A percentile compares a stretch with the other conserved stretches of the same genome.
These are phyloP conservation scores for Yponomeuta sedellus DNA, from an alignment of 2,888 invertebrate genomes.

Conservation along the genomic window DNA sequence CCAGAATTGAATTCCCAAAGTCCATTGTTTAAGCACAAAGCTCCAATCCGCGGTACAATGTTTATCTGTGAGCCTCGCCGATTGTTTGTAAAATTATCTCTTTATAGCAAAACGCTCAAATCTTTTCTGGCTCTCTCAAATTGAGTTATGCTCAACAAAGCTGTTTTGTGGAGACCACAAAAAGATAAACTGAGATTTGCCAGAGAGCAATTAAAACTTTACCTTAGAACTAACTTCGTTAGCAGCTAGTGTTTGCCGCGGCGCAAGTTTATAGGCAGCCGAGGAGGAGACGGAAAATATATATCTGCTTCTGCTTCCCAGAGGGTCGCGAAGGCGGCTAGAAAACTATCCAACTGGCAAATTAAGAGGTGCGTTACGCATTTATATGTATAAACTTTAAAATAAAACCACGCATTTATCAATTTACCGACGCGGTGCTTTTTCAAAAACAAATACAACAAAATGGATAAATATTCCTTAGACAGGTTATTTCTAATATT, in stretches of 20 bases:
- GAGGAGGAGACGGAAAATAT: constrained; percentile 45
- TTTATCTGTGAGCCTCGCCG: neutral
- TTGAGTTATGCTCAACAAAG: constrained; percentile 70
- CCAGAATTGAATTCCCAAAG: neutral
- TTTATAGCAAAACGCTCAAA: constrained; percentile 9
- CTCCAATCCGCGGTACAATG: neutral
- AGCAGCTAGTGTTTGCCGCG: constrained; percentile 54
- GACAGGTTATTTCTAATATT: too few relatives aligned
- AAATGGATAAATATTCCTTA: too few relatives aligned
- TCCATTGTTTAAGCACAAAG: neutral
- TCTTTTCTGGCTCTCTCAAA: constrained; percentile 27
- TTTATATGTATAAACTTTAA: neutral
- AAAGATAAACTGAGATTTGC: constrained; percentile 73
- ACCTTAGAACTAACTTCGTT: constrained; percentile 71
- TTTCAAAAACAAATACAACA: too few relatives aligned
- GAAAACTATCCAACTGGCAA: constrained; percentile 53
- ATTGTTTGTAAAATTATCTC: constrained; percentile 5
- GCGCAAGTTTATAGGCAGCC: constrained; percentile 47
- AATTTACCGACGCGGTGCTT: too few relatives aligned
- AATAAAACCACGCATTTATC: too few relatives aligned
- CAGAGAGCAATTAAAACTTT: constrained; percentile 73
- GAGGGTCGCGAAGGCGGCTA: constrained; percentile 30
- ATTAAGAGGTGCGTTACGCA: constrained; percentile 34
- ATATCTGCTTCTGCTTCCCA: constrained; percentile 54
- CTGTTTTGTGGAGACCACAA: constrained; percentile 59